phyloP scores from a whole-genome alignment of 2,113 vertebrate species.

The Festucalex cinctus region DNA sequence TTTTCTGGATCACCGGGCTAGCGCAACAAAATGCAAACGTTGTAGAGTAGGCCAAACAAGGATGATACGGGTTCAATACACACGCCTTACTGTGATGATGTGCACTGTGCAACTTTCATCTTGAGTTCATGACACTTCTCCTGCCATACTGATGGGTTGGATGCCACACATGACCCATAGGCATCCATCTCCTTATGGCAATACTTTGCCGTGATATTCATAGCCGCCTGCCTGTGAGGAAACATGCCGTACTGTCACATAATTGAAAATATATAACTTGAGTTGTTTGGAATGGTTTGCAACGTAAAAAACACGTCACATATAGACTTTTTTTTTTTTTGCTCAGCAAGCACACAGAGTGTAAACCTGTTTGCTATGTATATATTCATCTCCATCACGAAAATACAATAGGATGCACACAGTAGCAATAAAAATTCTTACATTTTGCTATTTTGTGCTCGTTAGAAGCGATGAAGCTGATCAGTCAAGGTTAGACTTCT shows the following conservation, averaged over 20 bases:
- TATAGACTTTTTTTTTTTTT: not conserved
- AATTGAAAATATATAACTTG: not conserved
- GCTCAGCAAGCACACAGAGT: not conserved
- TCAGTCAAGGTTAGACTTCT: slow-evolving; percentile 43
- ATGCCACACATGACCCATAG: slow-evolving; percentile 84
- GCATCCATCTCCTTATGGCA: slow-evolving; percentile 84
- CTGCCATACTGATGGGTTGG: slow-evolving; percentile 86
- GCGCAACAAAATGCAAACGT: slow-evolving; percentile 7
- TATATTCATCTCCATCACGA: not conserved
- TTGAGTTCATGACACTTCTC: slow-evolving; percentile 82
- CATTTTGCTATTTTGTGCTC: slow-evolving; percentile 39
- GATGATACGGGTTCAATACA: not conserved
- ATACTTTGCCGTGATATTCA: slow-evolving; percentile 82
- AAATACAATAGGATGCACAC: not conserved
- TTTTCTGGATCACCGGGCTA: slow-evolving; percentile 87
- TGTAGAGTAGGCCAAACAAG: not conserved
- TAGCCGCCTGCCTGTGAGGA: slow-evolving; percentile 83
- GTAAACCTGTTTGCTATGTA: not conserved
- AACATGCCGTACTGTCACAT: not conserved
- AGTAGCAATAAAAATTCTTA: slow-evolving; percentile 34
- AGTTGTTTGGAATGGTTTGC: not conserved
- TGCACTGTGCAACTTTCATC: slow-evolving; percentile 83
- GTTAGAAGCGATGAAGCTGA: slow-evolving; percentile 10
- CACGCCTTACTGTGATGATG: slow-evolving; percentile 85
- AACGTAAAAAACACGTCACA: not conserved